A percentile compares a stretch with the other conserved stretches of the same genome.
phyloP scores from a whole-genome alignment of 2,113 vertebrate species.

The Pipa parva region DNA sequence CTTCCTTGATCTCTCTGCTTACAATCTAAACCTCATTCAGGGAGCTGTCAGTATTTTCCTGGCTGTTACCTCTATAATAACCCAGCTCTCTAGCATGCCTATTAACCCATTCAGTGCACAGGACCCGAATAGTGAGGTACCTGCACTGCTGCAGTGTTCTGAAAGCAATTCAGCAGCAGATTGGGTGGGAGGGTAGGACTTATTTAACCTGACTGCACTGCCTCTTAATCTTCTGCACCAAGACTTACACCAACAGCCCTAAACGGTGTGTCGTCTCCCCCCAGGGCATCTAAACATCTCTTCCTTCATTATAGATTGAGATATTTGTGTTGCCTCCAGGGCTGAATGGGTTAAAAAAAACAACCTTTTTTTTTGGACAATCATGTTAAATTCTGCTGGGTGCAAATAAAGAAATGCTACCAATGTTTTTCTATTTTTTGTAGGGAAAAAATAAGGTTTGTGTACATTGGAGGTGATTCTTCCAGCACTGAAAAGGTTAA shows the following conservation, averaged over 20 bases:
- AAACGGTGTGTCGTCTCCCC: no score
- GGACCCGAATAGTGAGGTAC: neutral
- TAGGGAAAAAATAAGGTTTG: no score
- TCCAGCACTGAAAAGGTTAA: neutral
- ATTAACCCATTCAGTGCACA: neutral
- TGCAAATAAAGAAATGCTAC: no score
- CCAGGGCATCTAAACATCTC: neutral
- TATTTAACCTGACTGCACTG: neutral
- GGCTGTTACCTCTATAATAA: neutral
- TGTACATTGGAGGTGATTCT: neutral
- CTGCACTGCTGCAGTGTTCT: neutral
- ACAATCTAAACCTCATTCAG: neutral
- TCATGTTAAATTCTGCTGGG: no score
- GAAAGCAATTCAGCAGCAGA: neutral
- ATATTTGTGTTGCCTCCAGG: neutral
- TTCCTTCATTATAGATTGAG: no score
- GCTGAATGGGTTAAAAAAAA: neutral
- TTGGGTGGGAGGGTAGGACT: neutral
- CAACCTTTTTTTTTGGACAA: no score
- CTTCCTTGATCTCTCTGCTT: neutral
- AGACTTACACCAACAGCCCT: no score
- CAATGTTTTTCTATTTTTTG: no score
- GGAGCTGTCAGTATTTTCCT: neutral
- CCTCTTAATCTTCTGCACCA: no score
- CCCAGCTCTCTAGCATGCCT: neutral